A percentile compares a stretch with the other conserved stretches of the same genome.
Conservation (phyloP, 2,113 vertebrate genomes). For the Nymphicus hollandicus region DNA sequence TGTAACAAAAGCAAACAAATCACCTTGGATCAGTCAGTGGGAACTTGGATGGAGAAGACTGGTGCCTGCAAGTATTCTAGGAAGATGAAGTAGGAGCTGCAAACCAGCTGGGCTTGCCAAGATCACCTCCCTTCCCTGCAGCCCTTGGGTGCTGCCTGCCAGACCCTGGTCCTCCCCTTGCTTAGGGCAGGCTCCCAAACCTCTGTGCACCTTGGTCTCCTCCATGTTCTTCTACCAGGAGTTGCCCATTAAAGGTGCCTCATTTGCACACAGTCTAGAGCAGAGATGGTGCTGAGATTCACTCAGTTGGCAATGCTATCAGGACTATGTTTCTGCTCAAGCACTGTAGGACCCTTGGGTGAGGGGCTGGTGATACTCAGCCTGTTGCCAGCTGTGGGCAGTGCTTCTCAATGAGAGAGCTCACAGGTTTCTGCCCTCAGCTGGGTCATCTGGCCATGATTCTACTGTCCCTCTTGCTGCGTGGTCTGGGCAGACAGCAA, state of each 20-base stretch:
- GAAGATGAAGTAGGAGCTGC: not conserved
- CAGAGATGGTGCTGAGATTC: not conserved
- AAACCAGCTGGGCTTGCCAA: not conserved
- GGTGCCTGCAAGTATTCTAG: not conserved
- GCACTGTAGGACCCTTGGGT: not conserved
- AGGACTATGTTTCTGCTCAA: not conserved
- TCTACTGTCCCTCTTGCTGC: not conserved
- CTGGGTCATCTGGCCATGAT: not conserved
- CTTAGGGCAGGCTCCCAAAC: not conserved
- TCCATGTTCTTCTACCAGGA: not conserved
- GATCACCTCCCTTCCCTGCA: not conserved
- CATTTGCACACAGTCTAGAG: not conserved
- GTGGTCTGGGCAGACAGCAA: not conserved
- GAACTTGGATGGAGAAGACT: not conserved
- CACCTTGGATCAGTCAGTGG: not conserved
- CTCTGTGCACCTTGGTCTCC: not conserved
- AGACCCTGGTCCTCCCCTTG: not conserved
- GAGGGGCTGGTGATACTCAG: not conserved
- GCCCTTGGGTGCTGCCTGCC: not conserved
- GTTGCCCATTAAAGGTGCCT: not conserved
- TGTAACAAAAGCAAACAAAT: slow-evolving; percentile 6
- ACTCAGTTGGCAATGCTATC: rapidly evolving
- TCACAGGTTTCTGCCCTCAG: not conserved
- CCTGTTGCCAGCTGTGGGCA: rapidly evolving
- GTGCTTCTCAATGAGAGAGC: not conserved